phyloP scores from a whole-genome alignment of 2,888 invertebrate species.

The Sicus ferrugineus region DNA sequence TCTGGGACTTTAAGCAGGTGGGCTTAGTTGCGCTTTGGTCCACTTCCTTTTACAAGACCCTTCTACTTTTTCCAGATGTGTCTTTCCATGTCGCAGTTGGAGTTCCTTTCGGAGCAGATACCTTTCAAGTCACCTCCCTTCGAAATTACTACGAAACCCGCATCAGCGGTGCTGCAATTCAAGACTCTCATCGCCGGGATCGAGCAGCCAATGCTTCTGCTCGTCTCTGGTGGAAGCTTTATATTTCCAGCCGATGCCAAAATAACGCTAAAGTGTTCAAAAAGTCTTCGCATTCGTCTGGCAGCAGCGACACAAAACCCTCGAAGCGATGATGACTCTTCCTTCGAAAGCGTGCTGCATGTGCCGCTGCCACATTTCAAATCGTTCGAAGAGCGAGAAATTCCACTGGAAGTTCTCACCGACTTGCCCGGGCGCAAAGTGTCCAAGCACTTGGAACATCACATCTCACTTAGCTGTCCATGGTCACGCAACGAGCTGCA shows the following conservation, averaged over 20 bases:
- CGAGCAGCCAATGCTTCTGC: slow-evolving; percentile 78
- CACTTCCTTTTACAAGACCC: background rate
- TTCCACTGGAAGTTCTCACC: slow-evolving; percentile 75
- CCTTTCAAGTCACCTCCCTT: slow-evolving; percentile 61
- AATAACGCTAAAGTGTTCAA: slow-evolving; percentile 60
- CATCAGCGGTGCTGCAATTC: slow-evolving; percentile 67
- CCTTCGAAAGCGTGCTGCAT: slow-evolving; percentile 63
- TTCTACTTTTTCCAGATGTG: slow-evolving; percentile 47
- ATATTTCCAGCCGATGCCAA: slow-evolving; percentile 72
- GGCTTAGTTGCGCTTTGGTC: background rate
- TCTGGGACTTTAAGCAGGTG: slow-evolving; percentile 76
- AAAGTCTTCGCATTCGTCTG: slow-evolving; percentile 62
- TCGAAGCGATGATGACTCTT: slow-evolving; percentile 42
- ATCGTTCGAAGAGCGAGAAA: slow-evolving; percentile 73
- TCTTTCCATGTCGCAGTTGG: slow-evolving; percentile 69
- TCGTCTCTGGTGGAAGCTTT: slow-evolving; percentile 81
- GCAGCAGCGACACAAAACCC: slow-evolving; percentile 33
- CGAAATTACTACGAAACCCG: slow-evolving; percentile 66
- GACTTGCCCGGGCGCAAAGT: slow-evolving; percentile 77
- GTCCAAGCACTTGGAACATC: slow-evolving; percentile 76
- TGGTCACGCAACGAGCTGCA: slow-evolving; percentile 79
- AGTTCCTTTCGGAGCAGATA: slow-evolving; percentile 75
- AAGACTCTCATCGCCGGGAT: slow-evolving; percentile 83
- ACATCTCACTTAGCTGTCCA: slow-evolving; percentile 80
- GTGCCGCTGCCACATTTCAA: slow-evolving; percentile 69